Evolutionary conservation across 2,113 vertebrate species (phyloP).

Genomic region (Seriola rivoliana): DNA sequence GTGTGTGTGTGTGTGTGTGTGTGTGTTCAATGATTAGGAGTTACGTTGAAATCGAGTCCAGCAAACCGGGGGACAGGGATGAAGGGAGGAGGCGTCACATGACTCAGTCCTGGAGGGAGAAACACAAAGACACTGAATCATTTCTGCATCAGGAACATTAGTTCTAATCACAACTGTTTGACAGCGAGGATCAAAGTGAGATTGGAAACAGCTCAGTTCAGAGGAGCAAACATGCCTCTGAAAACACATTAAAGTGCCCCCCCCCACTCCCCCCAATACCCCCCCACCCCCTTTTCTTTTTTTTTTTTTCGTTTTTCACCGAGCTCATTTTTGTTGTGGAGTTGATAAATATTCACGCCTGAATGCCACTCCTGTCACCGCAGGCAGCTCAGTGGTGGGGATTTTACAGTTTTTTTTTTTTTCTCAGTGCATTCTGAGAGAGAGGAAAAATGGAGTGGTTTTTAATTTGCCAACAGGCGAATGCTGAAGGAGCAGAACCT

Average conservation of each 20-base stretch:
- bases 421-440: not conserved
- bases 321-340: not conserved
- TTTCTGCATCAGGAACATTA: not conserved
- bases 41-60: conserved; percentile 36
- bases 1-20: conserved; percentile 4
- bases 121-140: not conserved
- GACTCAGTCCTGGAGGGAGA: conserved; percentile 28
- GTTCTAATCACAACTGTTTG: not conserved
- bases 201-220: not conserved
- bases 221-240: not conserved
- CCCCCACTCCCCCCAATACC: too few relatives aligned
- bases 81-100: conserved; percentile 21
- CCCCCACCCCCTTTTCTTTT: not conserved
- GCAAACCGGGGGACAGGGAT: conserved; percentile 13
- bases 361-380: conserved; percentile 22
- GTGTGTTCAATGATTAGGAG: not conserved
- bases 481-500: not conserved
- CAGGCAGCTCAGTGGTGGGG: not conserved
- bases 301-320: not conserved
- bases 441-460: conserved; percentile 7
- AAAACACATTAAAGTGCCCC: not conserved
- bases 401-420: not conserved
- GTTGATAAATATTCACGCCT: conserved; percentile 18
- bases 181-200: not conserved
- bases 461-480: conserved; percentile 1